Base-by-base conservation (phyloP, 2,888 invertebrate species). In the Cosmia pyralina region DNA sequence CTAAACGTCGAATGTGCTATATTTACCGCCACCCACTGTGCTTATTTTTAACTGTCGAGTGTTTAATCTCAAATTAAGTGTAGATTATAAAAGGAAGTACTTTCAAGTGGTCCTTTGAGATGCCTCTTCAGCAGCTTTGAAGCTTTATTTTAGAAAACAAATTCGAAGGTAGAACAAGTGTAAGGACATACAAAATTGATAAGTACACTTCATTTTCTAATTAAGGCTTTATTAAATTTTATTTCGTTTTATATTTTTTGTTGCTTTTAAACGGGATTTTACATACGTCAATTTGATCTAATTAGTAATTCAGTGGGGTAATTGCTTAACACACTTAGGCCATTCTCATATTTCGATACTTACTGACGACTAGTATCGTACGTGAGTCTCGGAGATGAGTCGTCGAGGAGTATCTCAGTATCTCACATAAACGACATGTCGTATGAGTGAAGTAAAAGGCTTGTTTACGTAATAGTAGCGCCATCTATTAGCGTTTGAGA, bases 11-110 rank as follows among this genome's bases (percentile, higher is more conserved):
- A 5, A 22, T 15, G 10, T 15, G 8, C 1, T 15, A n/a, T 8
- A n/a, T 15, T 59, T 13, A 13, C 4, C n/a, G n/a, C n/a, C 15
- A 59, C n/a, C 0, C 6, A 4, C 34, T 38, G 22, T 15, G 19
- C 59, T 19, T 22, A 17, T 46, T 44, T 57, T 28, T 22, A 62
- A 68, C 76, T 80, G 82, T 79, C 74, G 75, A 58, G 60, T 41
- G 22, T 59, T 57, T 34, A 62, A 78, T 67, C 46, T 55, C 34
- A 62, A 79, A 71, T 64, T 52, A 68, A 48, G 67, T 44, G 34
- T 44, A 52, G 17, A 70, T 79, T 70, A n/a, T 55, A 34, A 79
- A 75, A 69, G 58, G 58, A 48, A 78, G 60, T 52, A 53, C 50
- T n/a, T 62, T 44, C 34, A 50, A 72, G 62, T 34, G 59, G 10